Evolutionary conservation across 2,888 invertebrate genomes (phyloP).

Genomic region (Anorthoa munda): DNA sequence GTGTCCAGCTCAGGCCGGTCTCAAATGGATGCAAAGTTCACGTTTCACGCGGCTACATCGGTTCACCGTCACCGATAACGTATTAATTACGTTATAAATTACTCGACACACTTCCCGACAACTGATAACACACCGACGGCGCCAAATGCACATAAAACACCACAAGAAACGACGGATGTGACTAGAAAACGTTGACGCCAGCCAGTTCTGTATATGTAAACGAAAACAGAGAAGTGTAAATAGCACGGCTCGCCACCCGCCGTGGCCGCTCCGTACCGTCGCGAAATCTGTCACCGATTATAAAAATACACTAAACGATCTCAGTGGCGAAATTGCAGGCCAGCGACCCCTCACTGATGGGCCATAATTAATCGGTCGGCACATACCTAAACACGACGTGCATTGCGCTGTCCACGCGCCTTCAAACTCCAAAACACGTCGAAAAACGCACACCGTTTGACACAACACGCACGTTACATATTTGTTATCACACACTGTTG

Average conservation of each 20-base stretch:
- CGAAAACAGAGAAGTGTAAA: conserved; percentile 70
- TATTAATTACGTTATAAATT: conserved; percentile 89
- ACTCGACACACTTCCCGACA: conserved; percentile 85
- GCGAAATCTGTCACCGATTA: conserved; percentile 79
- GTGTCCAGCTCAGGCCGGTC: conserved; percentile 60
- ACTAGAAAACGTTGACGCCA: conserved; percentile 70
- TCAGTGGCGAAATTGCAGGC: conserved; percentile 83
- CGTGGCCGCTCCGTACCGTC: conserved; percentile 65
- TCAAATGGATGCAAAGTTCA: conserved; percentile 83
- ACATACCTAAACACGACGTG: conserved; percentile 89
- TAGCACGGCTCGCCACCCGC: conserved; percentile 67
- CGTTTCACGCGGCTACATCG: conserved; percentile 71
- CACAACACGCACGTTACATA: conserved; percentile 89
- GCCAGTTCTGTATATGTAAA: conserved; percentile 69
- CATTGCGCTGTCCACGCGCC: conserved; percentile 87
- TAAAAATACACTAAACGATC: conserved; percentile 80
- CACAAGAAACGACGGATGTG: conserved; percentile 76
- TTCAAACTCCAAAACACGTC: conserved; percentile 86
- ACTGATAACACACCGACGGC: conserved; percentile 84
- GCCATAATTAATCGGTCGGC: conserved; percentile 87
- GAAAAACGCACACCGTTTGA: conserved; percentile 84
- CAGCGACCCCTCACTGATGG: conserved; percentile 87
- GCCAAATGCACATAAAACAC: conserved; percentile 80
- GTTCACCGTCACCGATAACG: conserved; percentile 82
- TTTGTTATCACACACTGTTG: conserved; percentile 89